Conservation (phyloP, 2,888 invertebrate species). For the Nezara viridula region DNA sequence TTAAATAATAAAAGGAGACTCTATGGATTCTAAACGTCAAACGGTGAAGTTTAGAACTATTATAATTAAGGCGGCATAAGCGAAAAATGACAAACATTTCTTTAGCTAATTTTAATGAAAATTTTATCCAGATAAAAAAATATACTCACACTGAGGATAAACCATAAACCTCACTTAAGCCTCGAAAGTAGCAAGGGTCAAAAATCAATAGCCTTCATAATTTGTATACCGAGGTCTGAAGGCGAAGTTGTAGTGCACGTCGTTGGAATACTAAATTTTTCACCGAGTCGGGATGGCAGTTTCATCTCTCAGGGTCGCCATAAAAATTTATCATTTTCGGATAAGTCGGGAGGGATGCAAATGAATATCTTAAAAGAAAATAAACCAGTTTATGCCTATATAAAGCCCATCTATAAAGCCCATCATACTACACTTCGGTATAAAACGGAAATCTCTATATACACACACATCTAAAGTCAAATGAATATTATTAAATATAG, state of each 20-base stretch:
- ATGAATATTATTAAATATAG: too few relatives aligned
- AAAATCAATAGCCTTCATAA: constrained; percentile 10
- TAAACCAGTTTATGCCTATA: not conserved
- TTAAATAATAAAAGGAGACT: too few relatives aligned
- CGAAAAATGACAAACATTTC: too few relatives aligned
- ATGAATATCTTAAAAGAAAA: constrained; percentile 8
- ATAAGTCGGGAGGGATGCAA: not conserved
- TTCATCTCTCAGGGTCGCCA: not conserved
- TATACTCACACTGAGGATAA: not conserved
- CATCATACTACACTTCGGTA: too few relatives aligned
- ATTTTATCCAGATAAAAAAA: not conserved
- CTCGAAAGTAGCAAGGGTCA: not conserved
- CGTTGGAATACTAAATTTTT: constrained; percentile 10
- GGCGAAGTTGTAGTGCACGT: not conserved
- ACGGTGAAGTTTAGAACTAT: too few relatives aligned
- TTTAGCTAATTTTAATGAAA: not conserved
- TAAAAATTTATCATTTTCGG: constrained; percentile 19
- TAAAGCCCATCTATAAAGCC: not conserved
- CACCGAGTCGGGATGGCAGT: not conserved
- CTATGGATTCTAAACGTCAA: too few relatives aligned
- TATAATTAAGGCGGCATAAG: too few relatives aligned
- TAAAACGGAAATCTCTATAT: too few relatives aligned
- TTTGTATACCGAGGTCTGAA: not conserved
- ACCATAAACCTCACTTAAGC: constrained; percentile 11
- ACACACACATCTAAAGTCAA: too few relatives aligned